phyloP scores from a whole-genome alignment of 2,797 vertebrate genomes.

The Semaprochilodus insignis region DNA sequence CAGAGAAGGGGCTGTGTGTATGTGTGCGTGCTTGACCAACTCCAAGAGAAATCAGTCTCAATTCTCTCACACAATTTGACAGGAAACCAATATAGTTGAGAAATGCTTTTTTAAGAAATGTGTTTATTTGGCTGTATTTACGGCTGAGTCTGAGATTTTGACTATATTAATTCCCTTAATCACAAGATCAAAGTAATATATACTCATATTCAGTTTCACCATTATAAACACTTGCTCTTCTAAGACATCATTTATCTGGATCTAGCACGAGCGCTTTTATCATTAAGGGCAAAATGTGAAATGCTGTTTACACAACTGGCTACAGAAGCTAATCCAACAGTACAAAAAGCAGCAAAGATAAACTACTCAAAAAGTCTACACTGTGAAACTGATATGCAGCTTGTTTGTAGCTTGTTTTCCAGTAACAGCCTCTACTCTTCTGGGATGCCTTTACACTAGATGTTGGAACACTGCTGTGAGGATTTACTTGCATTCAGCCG shows the following conservation, averaged over 20 bases:
- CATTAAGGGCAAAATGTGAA: not conserved
- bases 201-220: no score
- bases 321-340: not conserved
- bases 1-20: slow-evolving; percentile 8
- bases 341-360: not conserved
- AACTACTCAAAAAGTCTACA: not conserved
- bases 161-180: no score
- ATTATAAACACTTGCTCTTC: no score
- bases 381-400: no score
- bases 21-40: slow-evolving; percentile 12
- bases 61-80: slow-evolving; percentile 22
- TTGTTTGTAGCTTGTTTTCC: no score
- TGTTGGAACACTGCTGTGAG: no score
- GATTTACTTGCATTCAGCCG: no score
- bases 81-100: not conserved
- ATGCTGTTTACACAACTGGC: not conserved
- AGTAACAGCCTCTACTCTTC: no score
- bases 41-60: slow-evolving; percentile 18
- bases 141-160: not conserved
- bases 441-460: no score
- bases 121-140: slow-evolving; percentile 10
- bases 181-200: no score
- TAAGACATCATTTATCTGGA: no score
- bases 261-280: no score
- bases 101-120: not conserved